phyloP scores from a whole-genome alignment of 1,140 invertebrate genomes.

The Drosophila pseudoobscura region DNA sequence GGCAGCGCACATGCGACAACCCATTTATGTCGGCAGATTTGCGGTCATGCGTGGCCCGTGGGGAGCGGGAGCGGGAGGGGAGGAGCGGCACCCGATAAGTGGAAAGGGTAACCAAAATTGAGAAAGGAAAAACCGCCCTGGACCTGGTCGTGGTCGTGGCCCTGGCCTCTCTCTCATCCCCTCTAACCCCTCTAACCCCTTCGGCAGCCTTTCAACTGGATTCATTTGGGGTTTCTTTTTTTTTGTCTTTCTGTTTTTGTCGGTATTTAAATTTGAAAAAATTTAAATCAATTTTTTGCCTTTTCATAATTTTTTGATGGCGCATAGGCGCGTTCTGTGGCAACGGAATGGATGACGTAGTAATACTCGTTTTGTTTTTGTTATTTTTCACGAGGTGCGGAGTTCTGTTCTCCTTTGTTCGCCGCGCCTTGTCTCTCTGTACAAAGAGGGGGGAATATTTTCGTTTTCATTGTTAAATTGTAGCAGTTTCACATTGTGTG shows the following conservation, averaged over 20 bases:
- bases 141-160: no score
- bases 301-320: conserved; percentile 43
- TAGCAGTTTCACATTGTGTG: no score
- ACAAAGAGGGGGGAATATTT: no score
- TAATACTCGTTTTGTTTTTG: no score
- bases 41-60: conserved; percentile 65
- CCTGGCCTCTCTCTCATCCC: not conserved
- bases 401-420: no score
- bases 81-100: not conserved
- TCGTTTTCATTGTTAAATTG: no score
- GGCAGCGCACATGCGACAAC: conserved; percentile 35
- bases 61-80: not conserved
- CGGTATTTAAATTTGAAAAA: conserved; percentile 47
- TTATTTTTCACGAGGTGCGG: no score
- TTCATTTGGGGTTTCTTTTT: conserved; percentile 32
- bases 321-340: conserved; percentile 21
- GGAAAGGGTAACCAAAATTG: conserved; percentile 35
- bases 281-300: conserved; percentile 68
- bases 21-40: conserved; percentile 56
- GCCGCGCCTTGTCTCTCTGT: no score
- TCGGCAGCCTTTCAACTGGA: conserved; percentile 57
- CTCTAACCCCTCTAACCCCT: conserved; percentile 35
- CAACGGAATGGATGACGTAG: no score
- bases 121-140: conserved; percentile 22
- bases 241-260: conserved; percentile 25